These are phyloP conservation scores for Helarctos malayanus DNA, from an alignment of 2,797 vertebrate genomes.

Conservation along the genomic window DNA sequence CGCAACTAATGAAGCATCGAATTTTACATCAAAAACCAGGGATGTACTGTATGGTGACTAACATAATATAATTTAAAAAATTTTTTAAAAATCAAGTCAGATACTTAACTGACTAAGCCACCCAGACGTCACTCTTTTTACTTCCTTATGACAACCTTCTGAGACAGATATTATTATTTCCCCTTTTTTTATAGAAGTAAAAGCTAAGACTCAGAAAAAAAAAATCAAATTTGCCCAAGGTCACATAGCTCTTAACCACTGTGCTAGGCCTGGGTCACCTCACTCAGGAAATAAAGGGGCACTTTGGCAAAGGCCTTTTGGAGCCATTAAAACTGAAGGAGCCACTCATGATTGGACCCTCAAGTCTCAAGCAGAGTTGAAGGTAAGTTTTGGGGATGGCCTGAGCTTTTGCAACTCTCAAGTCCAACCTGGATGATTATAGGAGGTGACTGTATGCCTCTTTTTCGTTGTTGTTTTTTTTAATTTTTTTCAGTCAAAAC, in stretches of 20 bases:
- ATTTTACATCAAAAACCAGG: too few species aligned
- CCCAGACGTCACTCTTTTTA: not conserved
- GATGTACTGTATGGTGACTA: too few species aligned
- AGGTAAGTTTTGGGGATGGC: not conserved
- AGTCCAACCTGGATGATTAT: not conserved
- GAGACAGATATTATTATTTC: not conserved
- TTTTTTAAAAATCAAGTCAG: not conserved
- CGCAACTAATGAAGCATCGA: too few species aligned
- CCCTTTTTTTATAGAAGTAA: not conserved
- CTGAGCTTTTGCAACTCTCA: not conserved
- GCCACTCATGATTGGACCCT: not conserved
- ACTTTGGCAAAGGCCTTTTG: not conserved
- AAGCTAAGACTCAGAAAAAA: not conserved
- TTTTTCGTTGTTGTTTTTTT: not conserved
- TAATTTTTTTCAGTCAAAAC: too few species aligned
- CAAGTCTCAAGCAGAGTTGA: not conserved
- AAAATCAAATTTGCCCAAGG: not conserved
- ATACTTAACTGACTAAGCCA: not conserved
- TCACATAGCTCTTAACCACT: not conserved
- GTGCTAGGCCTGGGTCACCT: not conserved
- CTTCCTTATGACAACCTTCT: not conserved
- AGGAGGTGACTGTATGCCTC: not conserved
- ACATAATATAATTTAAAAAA: too few species aligned
- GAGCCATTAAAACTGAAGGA: not conserved
- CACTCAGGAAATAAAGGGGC: not conserved